A percentile compares a stretch with the other conserved stretches of the same genome.
These are phyloP conservation scores for Tribolium castaneum DNA, from an alignment of 1,140 invertebrate species.

Conservation along the genomic window DNA sequence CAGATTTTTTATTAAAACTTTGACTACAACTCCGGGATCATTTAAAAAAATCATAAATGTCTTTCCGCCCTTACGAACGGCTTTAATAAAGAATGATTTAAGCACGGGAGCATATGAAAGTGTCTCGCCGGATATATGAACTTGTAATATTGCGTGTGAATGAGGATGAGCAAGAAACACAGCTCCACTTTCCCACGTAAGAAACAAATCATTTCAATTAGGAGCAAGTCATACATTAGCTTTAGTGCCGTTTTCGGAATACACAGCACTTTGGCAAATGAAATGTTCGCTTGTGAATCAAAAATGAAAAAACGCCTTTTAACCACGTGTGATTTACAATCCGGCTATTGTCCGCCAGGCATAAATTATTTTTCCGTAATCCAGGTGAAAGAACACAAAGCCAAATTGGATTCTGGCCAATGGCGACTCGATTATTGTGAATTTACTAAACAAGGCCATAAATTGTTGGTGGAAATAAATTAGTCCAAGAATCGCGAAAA, in stretches of 20 bases:
- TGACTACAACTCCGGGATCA: not conserved
- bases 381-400: not conserved
- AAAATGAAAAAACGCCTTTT: not conserved
- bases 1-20: not conserved
- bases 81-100: conserved; percentile 40
- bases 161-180: not conserved
- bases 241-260: not conserved
- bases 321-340: not conserved
- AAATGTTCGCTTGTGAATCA: not conserved
- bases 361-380: not conserved
- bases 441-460: not conserved
- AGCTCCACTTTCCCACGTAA: not conserved
- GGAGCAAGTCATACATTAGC: not conserved
- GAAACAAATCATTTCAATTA: not conserved
- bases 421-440: too few relatives aligned
- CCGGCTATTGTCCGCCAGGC: not conserved
- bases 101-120: conserved; percentile 9
- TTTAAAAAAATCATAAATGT: not conserved
- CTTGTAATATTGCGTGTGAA: conserved; percentile 24
- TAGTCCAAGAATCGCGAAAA: not conserved
- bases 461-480: conserved; percentile 1
- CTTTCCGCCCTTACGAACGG: conserved; percentile 15
- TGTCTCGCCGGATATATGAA: conserved; percentile 25
- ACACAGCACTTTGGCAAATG: not conserved
- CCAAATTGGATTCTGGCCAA: not conserved